Conservation (phyloP, 2,888 invertebrate species). For the Ceratothoa steindachneri region DNA sequence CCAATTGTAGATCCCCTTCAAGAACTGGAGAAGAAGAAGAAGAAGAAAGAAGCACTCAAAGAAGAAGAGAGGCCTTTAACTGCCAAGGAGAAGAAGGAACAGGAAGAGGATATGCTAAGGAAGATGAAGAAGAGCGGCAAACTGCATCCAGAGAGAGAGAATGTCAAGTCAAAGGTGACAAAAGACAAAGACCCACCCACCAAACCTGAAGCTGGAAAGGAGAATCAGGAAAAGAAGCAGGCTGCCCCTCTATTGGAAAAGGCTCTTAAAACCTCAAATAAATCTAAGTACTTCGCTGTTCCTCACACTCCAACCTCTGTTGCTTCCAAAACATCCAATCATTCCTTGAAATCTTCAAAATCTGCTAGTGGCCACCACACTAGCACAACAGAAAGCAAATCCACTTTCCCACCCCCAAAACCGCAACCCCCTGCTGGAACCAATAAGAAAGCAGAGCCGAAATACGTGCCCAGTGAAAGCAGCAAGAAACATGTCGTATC, state of each 20-base stretch:
- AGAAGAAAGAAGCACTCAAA: slow-evolving; percentile 54
- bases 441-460: background rate
- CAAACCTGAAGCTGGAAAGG: background rate
- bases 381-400: too few species aligned
- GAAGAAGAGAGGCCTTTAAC: slow-evolving; percentile 53
- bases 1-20: background rate
- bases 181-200: background rate
- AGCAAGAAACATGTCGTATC: too few species aligned
- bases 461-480: background rate
- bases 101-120: slow-evolving; percentile 61
- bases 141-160: slow-evolving; percentile 20
- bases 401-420: background rate
- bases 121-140: slow-evolving; percentile 48
- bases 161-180: background rate
- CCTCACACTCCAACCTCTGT: slow-evolving; percentile 52
- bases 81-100: slow-evolving; percentile 64
- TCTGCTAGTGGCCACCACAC: background rate
- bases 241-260: slow-evolving; percentile 1
- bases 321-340: slow-evolving; percentile 53
- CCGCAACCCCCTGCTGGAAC: background rate
- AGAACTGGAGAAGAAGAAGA: slow-evolving; percentile 16
- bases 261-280: slow-evolving; percentile 25
- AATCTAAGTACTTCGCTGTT: slow-evolving; percentile 39
- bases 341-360: slow-evolving; percentile 49
- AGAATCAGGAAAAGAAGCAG: slow-evolving; percentile 8